Percentiles rank a stretch among this genome's conserved stretches.
phyloP scores from a whole-genome alignment of 2,113 vertebrate genomes.

The Etia nguti region DNA sequence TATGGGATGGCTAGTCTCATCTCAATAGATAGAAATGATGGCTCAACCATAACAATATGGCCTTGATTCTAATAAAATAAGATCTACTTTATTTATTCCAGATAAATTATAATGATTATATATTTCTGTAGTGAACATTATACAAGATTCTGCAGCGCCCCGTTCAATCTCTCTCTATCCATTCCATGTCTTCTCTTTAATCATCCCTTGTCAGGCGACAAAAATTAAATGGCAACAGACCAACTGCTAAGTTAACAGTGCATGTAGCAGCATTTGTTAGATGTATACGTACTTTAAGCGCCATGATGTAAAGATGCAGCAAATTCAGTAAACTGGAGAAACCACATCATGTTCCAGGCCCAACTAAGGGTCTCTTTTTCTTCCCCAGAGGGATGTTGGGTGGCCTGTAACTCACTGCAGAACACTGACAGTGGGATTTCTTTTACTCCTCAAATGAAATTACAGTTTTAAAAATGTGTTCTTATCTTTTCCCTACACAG shows the following conservation, averaged over 20 bases:
- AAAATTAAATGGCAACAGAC: neutral
- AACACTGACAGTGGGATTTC: neutral
- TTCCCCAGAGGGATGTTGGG: neutral
- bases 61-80: neutral
- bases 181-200: neutral
- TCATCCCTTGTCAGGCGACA: neutral
- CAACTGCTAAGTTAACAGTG: neutral
- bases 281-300: neutral
- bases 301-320: neutral
- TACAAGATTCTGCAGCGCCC: neutral
- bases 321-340: neutral
- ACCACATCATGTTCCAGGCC: neutral
- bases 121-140: neutral
- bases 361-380: neutral
- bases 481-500: slow-evolving; percentile 1
- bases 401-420: neutral
- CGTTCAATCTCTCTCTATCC: neutral
- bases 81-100: neutral
- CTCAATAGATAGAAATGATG: neutral
- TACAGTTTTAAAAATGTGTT: neutral
- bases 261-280: neutral
- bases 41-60: neutral
- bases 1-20: neutral
- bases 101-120: neutral
- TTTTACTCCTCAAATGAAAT: slow-evolving; percentile 15